Evolutionary conservation across 2,797 vertebrate genomes (phyloP), one percentile per base, ranked within the genome.

Genomic region (Anisognathus igniventris): DNA sequence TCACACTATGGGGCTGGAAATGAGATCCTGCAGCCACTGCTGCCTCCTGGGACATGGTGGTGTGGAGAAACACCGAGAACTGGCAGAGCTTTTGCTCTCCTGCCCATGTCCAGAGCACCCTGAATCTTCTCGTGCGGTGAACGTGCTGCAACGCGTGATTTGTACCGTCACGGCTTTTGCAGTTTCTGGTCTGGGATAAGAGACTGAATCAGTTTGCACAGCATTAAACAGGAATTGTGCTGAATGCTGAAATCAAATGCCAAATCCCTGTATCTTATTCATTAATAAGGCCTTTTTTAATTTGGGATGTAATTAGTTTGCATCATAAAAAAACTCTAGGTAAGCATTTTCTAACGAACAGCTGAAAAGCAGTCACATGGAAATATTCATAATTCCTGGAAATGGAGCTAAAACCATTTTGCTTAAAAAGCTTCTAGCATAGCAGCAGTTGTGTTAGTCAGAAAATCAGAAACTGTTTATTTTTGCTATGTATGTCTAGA

Each of bases 231-330:
- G 53, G 18, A 65, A 64, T 73, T 90, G 65, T 7, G 25, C 89
- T 93, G 84, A 92, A 76, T 56, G 31, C 54, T 87, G 44, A 86
- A 79, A 95, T 58, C 39, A 65, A 85, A 60, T 4, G 45, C 67
- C 77, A 88, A 60, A 51, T 68, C 23, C 22, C 22, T 16, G 9
- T 64, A 53, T 77, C 71, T 82, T 86, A 5, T 72, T 68, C 39
- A n/a, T 39, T 70, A 86, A 56, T 27, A 66, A 61, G 47, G 33
- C 56, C 7, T 62, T 58, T 37, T 85, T 91, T 14, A 78, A 90
- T 86, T 64, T 88, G 39, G 35, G 25, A 30, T 77, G 53, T 64
- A 91, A 92, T 90, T 73, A 79, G 17, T 56, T 94, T 50, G 53
- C 76, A 40, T 83, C 76, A 53, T 66, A 3, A 40, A 67, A 58